These are phyloP conservation scores for Tachyglossus aculeatus DNA, from an alignment of 2,797 vertebrate species.

Conservation along the genomic window DNA sequence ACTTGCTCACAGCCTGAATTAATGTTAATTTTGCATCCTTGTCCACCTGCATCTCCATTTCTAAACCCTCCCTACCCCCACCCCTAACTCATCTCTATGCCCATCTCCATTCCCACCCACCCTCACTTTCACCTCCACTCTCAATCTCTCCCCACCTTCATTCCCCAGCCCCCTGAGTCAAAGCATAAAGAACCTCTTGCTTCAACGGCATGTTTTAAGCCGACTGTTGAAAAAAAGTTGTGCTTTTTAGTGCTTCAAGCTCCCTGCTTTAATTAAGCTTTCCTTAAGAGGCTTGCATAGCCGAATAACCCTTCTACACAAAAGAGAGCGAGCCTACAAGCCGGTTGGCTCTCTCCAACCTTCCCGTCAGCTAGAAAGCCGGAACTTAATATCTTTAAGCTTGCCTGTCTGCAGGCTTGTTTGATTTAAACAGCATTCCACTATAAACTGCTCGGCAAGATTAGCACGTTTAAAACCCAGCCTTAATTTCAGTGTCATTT, in stretches of 20 bases:
- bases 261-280: constrained; percentile 63
- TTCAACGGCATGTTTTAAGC: neutral
- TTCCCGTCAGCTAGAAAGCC: constrained; percentile 49
- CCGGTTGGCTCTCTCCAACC: constrained; percentile 42
- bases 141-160: neutral
- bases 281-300: constrained; percentile 47
- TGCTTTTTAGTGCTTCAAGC: constrained; percentile 33
- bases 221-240: neutral
- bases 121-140: neutral
- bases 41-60: neutral
- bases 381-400: constrained; percentile 63
- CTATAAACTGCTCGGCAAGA: constrained; percentile 59
- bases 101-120: neutral
- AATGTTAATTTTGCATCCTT: neutral
- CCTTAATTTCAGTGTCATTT: constrained; percentile 65
- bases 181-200: neutral
- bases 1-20: neutral
- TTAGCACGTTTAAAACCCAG: constrained; percentile 54
- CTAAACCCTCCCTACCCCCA: neutral
- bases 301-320: constrained; percentile 55
- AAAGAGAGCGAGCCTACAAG: constrained; percentile 50
- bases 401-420: constrained; percentile 55
- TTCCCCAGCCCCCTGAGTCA: neutral
- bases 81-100: neutral
- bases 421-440: constrained; percentile 70